A percentile compares a stretch with the other conserved stretches of the same genome.
Conservation (phyloP, 2,797 vertebrate species). For the Acanthornis magna region DNA sequence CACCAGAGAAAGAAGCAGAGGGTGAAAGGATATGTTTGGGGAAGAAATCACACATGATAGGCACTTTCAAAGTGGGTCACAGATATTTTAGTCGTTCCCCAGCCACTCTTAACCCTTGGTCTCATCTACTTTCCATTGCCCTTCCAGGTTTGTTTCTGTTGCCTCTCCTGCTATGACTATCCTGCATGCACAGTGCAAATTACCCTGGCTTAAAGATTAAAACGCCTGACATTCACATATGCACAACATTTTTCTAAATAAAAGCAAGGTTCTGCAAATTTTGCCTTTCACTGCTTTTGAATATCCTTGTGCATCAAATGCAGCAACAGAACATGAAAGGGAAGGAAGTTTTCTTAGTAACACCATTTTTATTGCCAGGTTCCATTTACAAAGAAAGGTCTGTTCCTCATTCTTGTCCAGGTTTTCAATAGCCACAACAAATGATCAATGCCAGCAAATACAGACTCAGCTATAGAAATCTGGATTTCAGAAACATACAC, state of each 20-base stretch:
- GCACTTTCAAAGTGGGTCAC: not conserved
- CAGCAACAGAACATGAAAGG: not conserved
- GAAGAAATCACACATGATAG: not conserved
- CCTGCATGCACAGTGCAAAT: not conserved
- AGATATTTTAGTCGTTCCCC: not conserved
- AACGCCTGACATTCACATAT: not conserved
- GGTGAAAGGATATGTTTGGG: not conserved
- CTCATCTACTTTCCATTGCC: not conserved
- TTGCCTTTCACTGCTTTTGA: not conserved
- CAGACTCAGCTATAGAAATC: constrained; percentile 35
- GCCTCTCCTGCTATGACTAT: not conserved
- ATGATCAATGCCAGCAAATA: constrained; percentile 18
- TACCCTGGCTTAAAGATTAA: not conserved
- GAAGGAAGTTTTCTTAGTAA: constrained; percentile 37
- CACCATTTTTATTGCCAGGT: constrained; percentile 73
- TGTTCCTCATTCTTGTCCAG: constrained; percentile 39
- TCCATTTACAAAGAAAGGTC: constrained; percentile 67
- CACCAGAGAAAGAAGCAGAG: not conserved
- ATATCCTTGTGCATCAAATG: not conserved
- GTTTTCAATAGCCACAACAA: not conserved
- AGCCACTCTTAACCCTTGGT: not conserved
- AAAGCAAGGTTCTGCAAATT: not conserved
- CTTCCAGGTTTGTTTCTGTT: not conserved
- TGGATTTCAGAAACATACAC: not conserved
- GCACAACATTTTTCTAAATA: not conserved